Percentiles rank a stretch among this genome's conserved stretches.
Conservation (phyloP, 1,140 invertebrate genomes). For the Temnothorax curvispinosus region DNA sequence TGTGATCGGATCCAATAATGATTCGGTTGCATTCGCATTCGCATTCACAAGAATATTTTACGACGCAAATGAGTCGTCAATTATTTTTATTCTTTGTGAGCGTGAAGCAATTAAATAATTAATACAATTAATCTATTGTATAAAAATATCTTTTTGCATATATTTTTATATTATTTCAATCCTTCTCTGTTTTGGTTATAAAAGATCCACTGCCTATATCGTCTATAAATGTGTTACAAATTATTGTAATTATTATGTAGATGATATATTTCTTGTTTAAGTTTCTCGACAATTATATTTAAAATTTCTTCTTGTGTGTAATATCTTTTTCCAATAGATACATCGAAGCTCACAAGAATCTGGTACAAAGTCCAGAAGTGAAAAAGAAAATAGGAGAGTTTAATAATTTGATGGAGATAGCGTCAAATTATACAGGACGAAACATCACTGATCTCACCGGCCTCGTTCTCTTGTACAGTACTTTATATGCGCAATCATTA, state of each 20-base stretch:
- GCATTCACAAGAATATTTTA: not conserved
- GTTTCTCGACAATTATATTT: not conserved
- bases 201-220: not conserved
- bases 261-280: not conserved
- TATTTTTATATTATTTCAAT: not conserved
- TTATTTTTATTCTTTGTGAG: not conserved
- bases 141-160: not conserved
- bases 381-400: not conserved
- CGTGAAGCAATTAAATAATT: not conserved
- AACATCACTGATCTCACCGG: not conserved
- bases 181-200: not conserved
- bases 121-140: slow-evolving; percentile 10
- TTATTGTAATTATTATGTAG: slow-evolving; percentile 2
- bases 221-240: not conserved
- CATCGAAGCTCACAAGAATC: accelerated
- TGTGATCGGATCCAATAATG: not conserved
- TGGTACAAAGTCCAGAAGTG: not conserved
- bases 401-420: not conserved
- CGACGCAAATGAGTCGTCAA: not conserved
- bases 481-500: not conserved
- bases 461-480: not conserved
- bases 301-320: not conserved
- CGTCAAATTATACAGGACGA: not conserved
- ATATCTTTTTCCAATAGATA: not conserved
- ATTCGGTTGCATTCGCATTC: not conserved